Evolutionary conservation across 2,113 vertebrate genomes (phyloP).

Genomic region (Edolisoma coerulescens): DNA sequence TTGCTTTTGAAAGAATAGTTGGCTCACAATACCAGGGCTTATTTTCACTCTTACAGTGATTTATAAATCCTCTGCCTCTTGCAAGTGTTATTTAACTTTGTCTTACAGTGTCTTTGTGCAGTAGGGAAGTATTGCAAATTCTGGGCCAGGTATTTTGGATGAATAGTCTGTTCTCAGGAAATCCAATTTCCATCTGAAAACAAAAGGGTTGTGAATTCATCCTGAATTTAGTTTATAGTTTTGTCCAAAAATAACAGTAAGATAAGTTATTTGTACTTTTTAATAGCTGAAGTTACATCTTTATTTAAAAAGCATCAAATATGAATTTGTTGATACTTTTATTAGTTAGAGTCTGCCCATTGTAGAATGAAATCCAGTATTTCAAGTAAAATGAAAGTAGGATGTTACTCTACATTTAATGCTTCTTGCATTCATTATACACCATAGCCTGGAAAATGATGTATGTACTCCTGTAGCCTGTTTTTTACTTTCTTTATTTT

Average conservation of each 20-base stretch:
- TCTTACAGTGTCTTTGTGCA: not conserved
- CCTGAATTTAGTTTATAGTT: not conserved
- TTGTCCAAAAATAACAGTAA: not conserved
- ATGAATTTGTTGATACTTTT: not conserved
- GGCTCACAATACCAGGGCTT: not conserved
- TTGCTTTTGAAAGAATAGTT: slow-evolving; percentile 31
- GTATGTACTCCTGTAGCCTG: not conserved
- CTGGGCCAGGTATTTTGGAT: not conserved
- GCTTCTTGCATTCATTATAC: not conserved
- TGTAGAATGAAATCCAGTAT: not conserved
- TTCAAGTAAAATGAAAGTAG: not conserved
- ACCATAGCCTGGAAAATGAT: not conserved
- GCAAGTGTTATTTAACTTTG: not conserved
- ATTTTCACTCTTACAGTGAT: not conserved
- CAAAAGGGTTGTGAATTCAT: not conserved
- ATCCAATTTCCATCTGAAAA: not conserved
- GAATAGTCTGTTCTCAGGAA: not conserved
- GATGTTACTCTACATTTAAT: not conserved
- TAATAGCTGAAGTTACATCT: not conserved
- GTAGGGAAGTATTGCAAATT: not conserved
- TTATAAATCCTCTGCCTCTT: not conserved
- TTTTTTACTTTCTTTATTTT: not conserved
- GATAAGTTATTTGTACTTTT: not conserved
- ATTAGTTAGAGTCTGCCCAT: not conserved
- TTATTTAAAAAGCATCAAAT: not conserved